These are phyloP conservation scores for Gryllus longicercus DNA, from an alignment of 2,888 invertebrate genomes.

Conservation along the genomic window DNA sequence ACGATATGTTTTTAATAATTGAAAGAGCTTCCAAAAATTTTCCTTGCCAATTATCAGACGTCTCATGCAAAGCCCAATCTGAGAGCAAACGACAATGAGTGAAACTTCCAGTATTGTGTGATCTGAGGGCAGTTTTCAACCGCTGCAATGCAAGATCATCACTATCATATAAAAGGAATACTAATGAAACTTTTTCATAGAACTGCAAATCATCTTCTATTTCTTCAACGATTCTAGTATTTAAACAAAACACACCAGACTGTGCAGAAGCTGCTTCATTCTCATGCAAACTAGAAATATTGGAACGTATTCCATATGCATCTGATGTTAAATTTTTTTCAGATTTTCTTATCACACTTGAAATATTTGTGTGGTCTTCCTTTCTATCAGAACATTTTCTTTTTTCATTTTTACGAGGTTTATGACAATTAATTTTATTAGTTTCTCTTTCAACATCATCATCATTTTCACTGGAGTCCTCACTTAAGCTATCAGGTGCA, in stretches of 20 bases:
- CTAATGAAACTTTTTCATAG: conserved; percentile 47
- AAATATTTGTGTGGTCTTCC: too few relatives aligned
- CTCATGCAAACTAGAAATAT: too few relatives aligned
- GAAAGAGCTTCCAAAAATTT: conserved; percentile 54
- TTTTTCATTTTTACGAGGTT: too few relatives aligned
- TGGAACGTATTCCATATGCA: too few relatives aligned
- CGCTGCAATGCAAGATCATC: conserved; percentile 33
- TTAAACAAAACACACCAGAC: conserved; percentile 29
- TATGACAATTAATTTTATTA: too few relatives aligned
- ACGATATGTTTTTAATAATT: conserved; percentile 49
- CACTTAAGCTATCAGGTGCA: too few relatives aligned
- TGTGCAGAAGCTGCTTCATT: conserved; percentile 63
- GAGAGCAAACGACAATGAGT: conserved; percentile 29
- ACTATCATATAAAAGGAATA: conserved; percentile 35
- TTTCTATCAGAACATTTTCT: too few relatives aligned
- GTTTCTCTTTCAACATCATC: too few relatives aligned
- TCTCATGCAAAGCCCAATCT: conserved; percentile 31
- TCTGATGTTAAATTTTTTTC: too few relatives aligned
- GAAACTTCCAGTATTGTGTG: conserved; percentile 25
- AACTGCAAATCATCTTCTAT: conserved; percentile 50
- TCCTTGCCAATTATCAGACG: conserved; percentile 46
- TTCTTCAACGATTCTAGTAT: conserved; percentile 43
- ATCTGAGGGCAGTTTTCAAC: conserved; percentile 26
- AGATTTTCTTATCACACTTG: too few relatives aligned
- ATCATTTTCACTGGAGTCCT: too few relatives aligned